Evolutionary conservation across 2,888 invertebrate genomes (phyloP).

Genomic region (Galeopsomyia nigrocyanea): DNA sequence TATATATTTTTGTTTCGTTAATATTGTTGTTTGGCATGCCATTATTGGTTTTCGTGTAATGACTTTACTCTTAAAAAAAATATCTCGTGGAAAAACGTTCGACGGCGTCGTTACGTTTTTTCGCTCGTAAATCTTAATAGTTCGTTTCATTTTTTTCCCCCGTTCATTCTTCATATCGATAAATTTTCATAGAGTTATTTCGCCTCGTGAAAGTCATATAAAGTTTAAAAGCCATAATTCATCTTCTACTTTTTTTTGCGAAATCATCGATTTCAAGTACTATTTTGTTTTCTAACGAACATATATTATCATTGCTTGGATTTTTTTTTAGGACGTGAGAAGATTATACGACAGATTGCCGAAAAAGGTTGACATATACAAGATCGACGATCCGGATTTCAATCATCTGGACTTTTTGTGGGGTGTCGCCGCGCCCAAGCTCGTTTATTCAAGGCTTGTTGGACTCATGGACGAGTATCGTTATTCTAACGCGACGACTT

Average conservation of each 20-base stretch:
- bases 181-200: background rate
- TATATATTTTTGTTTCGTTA: too few species aligned
- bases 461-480: slow-evolving; percentile 66
- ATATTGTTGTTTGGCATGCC: too few species aligned
- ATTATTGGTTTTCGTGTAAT: too few species aligned
- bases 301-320: background rate
- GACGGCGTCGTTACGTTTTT: too few species aligned
- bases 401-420: slow-evolving; percentile 83
- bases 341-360: slow-evolving; percentile 72
- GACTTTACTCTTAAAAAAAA: too few species aligned
- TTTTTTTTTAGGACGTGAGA: slow-evolving; percentile 72
- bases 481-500: background rate
- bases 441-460: slow-evolving; percentile 74
- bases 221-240: too few species aligned
- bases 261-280: too few species aligned
- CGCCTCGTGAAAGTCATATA: too few species aligned
- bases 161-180: background rate
- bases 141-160: slow-evolving; percentile 3
- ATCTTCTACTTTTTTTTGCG: too few species aligned
- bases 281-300: too few species aligned
- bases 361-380: slow-evolving; percentile 70
- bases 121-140: too few species aligned
- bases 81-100: too few species aligned
- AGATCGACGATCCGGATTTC: slow-evolving; percentile 76
- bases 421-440: slow-evolving; percentile 74